These are phyloP conservation scores for Deilephila porcellus DNA, from an alignment of 2,888 invertebrate species.

Conservation along the genomic window DNA sequence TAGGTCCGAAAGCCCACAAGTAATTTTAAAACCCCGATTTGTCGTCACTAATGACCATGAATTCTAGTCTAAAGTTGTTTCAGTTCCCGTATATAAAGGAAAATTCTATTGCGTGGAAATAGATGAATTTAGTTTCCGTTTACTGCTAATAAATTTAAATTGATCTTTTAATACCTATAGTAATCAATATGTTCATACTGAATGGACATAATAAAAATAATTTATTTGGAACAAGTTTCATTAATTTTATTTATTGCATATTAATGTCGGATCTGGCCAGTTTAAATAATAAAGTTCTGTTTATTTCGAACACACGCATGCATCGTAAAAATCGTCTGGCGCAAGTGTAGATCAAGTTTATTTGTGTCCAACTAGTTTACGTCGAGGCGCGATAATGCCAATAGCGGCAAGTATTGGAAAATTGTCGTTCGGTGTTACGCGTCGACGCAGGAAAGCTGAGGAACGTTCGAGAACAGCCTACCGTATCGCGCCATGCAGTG, in stretches of 20 bases:
- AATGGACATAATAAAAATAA: no score
- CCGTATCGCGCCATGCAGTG: constrained; percentile 5
- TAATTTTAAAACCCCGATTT: not conserved
- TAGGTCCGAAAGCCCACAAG: constrained; percentile 3
- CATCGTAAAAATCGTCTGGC: constrained; percentile 24
- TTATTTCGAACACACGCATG: not conserved
- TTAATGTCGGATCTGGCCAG: not conserved
- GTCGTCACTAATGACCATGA: constrained; percentile 17
- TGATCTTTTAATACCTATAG: no score
- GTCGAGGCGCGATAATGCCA: constrained; percentile 36
- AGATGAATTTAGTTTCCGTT: not conserved
- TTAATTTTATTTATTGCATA: not conserved
- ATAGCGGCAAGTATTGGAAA: constrained; percentile 54
- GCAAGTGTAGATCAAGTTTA: constrained; percentile 28
- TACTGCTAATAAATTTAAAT: no score
- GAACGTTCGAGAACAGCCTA: constrained; percentile 64
- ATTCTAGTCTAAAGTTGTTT: not conserved
- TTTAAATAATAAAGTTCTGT: not conserved
- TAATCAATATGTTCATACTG: no score
- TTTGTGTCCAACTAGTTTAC: constrained; percentile 28
- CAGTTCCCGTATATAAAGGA: not conserved
- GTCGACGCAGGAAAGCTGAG: constrained; percentile 65
- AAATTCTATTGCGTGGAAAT: not conserved
- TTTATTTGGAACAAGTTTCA: not conserved
- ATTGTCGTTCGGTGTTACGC: constrained; percentile 47